phyloP scores from a whole-genome alignment of 2,113 vertebrate genomes.

The Atherinomorus stipes region DNA sequence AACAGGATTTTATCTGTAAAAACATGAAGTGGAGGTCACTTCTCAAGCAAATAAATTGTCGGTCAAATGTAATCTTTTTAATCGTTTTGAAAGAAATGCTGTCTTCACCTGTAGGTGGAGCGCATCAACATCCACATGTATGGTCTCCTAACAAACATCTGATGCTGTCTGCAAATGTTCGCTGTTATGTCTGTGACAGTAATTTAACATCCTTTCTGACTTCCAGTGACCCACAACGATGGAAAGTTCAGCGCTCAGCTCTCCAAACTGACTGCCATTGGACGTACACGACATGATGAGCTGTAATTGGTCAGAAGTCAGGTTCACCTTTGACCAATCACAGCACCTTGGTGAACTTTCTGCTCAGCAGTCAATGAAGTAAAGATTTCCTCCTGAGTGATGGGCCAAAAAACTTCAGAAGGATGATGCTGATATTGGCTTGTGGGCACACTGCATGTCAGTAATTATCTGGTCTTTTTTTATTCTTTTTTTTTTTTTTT shows the following conservation, averaged over 20 bases:
- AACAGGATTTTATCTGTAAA: no score
- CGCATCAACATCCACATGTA: no score
- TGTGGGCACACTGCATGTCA: slow-evolving; percentile 13
- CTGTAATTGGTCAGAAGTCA: slow-evolving; percentile 80
- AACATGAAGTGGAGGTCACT: no score
- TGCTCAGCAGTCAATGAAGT: slow-evolving; percentile 38
- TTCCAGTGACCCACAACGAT: slow-evolving; percentile 89
- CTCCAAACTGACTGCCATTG: slow-evolving; percentile 89
- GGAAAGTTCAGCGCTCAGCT: slow-evolving; percentile 92
- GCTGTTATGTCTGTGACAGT: slow-evolving; percentile 6
- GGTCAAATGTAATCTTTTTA: no score
- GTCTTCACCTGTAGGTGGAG: no score
- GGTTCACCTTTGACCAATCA: slow-evolving; percentile 33
- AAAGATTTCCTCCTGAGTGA: slow-evolving; percentile 38
- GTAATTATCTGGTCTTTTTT: slow-evolving; percentile 12
- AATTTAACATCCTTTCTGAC: slow-evolving; percentile 39
- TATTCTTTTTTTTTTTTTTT: slow-evolving; percentile 2
- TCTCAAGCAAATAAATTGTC: no score
- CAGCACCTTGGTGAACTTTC: slow-evolving; percentile 26
- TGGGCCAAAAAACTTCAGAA: slow-evolving; percentile 34
- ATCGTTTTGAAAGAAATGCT: no score
- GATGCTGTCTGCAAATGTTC: not conserved
- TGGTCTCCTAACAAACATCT: not conserved
- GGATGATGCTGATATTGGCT: slow-evolving; percentile 13
- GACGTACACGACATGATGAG: slow-evolving; percentile 84